phyloP scores from a whole-genome alignment of 2,888 invertebrate species.

The Meteorus colon region DNA sequence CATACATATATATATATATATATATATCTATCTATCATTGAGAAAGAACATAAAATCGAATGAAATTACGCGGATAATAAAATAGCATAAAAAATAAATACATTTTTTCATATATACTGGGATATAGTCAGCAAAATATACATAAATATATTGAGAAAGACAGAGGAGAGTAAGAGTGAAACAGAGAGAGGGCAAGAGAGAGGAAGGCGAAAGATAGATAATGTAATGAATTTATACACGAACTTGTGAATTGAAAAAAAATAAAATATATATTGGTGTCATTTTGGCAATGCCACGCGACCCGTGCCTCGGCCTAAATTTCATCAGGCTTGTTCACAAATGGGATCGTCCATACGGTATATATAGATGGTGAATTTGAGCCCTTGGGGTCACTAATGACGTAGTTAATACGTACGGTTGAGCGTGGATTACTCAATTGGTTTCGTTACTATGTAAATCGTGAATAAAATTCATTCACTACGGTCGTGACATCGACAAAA shows the following conservation, averaged over 20 bases:
- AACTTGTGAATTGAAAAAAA: constrained; percentile 14
- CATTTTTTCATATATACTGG: not conserved
- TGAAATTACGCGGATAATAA: not conserved
- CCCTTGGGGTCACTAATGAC: constrained; percentile 44
- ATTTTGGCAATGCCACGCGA: constrained; percentile 39
- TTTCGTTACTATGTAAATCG: not conserved
- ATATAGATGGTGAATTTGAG: constrained; percentile 21
- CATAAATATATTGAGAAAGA: constrained; percentile 33
- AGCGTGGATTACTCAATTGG: constrained; percentile 17
- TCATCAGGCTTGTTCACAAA: constrained; percentile 29
- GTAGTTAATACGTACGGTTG: constrained; percentile 22
- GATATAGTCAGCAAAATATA: not conserved
- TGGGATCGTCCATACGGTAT: constrained; percentile 25
- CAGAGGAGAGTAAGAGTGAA: not conserved
- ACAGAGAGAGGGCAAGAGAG: not conserved
- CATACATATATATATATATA: too few species aligned
- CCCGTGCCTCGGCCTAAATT: constrained; percentile 41
- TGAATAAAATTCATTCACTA: constrained; percentile 7
- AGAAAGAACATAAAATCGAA: too few species aligned
- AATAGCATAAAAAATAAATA: not conserved
- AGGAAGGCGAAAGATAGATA: not conserved
- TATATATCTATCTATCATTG: too few species aligned
- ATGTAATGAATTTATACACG: not conserved
- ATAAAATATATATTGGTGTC: constrained; percentile 1
- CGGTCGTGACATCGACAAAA: constrained; percentile 12